A percentile compares a stretch with the other conserved stretches of the same genome.
phyloP scores from a whole-genome alignment of 2,113 vertebrate species.

The Sarotherodon lohbergeri region DNA sequence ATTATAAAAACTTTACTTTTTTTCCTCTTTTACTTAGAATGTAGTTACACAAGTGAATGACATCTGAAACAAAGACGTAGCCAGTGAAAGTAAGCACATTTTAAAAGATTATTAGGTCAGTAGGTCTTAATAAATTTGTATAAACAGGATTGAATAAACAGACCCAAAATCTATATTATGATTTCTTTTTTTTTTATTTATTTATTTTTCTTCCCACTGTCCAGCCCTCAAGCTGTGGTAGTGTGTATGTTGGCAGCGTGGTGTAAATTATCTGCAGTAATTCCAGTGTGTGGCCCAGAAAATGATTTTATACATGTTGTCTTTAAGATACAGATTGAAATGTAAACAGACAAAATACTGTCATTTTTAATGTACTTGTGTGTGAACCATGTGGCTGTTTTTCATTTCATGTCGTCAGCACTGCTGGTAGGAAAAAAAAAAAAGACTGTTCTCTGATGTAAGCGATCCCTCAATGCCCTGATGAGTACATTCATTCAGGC shows the following conservation, averaged over 20 bases:
- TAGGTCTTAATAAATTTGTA: not conserved
- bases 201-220: not conserved
- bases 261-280: not conserved
- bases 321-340: not conserved
- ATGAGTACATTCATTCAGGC: not conserved
- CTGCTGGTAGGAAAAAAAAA: not conserved
- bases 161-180: not conserved
- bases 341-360: not conserved
- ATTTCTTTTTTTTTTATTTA: not conserved
- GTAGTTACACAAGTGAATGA: not conserved
- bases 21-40: rapidly evolving
- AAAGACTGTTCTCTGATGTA: not conserved
- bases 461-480: not conserved
- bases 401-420: not conserved
- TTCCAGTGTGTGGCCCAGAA: not conserved
- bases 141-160: not conserved
- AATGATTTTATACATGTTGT: not conserved
- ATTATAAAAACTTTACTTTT: not conserved
- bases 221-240: not conserved
- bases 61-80: rapidly evolving
- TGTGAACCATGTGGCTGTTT: not conserved
- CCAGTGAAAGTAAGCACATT: not conserved
- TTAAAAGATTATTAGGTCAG: not conserved
- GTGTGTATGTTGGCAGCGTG: not conserved
- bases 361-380: not conserved